Base-by-base conservation (phyloP, 2,113 vertebrate genomes). In the Tragelaphus scriptus region DNA sequence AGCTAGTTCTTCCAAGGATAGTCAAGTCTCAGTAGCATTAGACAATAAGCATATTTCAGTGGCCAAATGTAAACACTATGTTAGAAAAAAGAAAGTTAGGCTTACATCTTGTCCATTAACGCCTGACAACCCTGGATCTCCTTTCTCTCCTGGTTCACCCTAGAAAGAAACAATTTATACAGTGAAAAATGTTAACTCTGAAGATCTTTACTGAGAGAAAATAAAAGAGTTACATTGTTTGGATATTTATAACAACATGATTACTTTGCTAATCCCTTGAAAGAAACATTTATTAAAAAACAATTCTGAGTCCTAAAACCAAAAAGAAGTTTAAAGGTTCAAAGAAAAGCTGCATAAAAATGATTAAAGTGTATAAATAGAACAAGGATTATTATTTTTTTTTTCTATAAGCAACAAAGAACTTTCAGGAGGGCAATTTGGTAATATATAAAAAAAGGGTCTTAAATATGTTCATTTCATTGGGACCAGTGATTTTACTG, bases 121-220 rank as follows among this genome's bases (percentile, higher is more conserved):
- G 63, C 99, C 99, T 92, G 98, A 94, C 53, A 97, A 94, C 96
- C 99, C 99, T 80, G 86, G 97, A 93, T 99, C 98, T 98, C 99
- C 99, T 96, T 97, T 98, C 85, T 98, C 98, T 98, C 99, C 99
- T 82, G 99, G 98, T 98, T 99, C 99, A 97, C 99, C 99, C 99
- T 99, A 94, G 94, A 98, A 98, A 44, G 95, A 71, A 98, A 97
- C 55, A 94, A 92, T 92, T 96, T 92, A 85, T 40, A 89, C 28
- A 87, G n/a, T 97, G 75, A 95, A 95, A 94, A 97, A 89, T 95
- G 49, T 7, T 51, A 32, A 21, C 93, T 92, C 65, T 95, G 26
- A 96, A 97, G 91, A 97, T 63, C 3, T 90, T 95, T 89, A 94
- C 95, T 58, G 95, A 81, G 40, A 58, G 96, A 97, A 85, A 94